These are phyloP conservation scores for Tipula unca DNA, from an alignment of 2,888 invertebrate species.

Conservation along the genomic window DNA sequence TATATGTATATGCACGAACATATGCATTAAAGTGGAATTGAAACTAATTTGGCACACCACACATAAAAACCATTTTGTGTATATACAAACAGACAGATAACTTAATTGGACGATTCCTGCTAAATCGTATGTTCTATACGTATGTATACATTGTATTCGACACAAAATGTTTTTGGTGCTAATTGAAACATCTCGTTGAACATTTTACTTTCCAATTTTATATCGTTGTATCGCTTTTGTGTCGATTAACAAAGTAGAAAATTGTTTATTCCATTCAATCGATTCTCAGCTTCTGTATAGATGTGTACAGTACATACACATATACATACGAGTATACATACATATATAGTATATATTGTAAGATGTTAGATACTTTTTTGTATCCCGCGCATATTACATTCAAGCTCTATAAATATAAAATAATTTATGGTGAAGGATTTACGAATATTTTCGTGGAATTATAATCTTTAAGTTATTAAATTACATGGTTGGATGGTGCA, in stretches of 20 bases:
- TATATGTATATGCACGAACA: not conserved
- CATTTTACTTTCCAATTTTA: not conserved
- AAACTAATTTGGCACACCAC: not conserved
- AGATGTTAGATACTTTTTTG: not conserved
- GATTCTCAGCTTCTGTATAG: not conserved
- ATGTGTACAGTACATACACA: too few relatives aligned
- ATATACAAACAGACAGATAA: not conserved
- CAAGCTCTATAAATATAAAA: not conserved
- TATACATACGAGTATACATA: too few relatives aligned
- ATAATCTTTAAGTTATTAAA: not conserved
- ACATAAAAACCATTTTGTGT: not conserved
- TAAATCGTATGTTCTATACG: not conserved
- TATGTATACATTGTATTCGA: not conserved
- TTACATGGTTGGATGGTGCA: not conserved
- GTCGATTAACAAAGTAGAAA: not conserved
- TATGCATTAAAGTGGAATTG: not conserved
- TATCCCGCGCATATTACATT: not conserved
- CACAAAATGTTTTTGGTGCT: not conserved
- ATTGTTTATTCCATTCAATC: not conserved
- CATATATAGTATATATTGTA: too few relatives aligned
- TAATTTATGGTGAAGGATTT: not conserved
- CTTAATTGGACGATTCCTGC: not conserved
- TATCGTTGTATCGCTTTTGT: not conserved
- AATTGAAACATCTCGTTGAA: not conserved
- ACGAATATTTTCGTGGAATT: not conserved